A percentile compares a stretch with the other conserved stretches of the same genome.
These are phyloP conservation scores for Felis catus DNA, from an alignment of 2,113 vertebrate species.

Conservation along the genomic window F.catus_Fca126_mat1.0 CM031414.1:4773501-4774000, in stretches of 20 bases:
- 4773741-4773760: not conserved
- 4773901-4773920: not conserved
- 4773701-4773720: not conserved
- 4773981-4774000: accelerated
- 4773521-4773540: not conserved
- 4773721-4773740: too few relatives aligned
- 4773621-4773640: accelerated
- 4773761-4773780: not conserved
- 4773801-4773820: not conserved
- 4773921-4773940: too few relatives aligned
- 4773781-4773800: not conserved
- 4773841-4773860: not conserved
- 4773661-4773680: accelerated
- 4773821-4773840: too few relatives aligned
- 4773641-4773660: not conserved
- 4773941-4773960: accelerated
- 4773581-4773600: not conserved
- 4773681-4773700: not conserved
- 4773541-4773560: not conserved
- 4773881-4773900: too few relatives aligned
- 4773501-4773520: not conserved
- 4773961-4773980: accelerated
- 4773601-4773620: accelerated
- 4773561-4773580: not conserved
- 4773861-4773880: not conserved